These are phyloP conservation scores for Pantherophis vulpinus DNA, from an alignment of 2,797 vertebrate genomes.

Conservation along the genomic window DNA sequence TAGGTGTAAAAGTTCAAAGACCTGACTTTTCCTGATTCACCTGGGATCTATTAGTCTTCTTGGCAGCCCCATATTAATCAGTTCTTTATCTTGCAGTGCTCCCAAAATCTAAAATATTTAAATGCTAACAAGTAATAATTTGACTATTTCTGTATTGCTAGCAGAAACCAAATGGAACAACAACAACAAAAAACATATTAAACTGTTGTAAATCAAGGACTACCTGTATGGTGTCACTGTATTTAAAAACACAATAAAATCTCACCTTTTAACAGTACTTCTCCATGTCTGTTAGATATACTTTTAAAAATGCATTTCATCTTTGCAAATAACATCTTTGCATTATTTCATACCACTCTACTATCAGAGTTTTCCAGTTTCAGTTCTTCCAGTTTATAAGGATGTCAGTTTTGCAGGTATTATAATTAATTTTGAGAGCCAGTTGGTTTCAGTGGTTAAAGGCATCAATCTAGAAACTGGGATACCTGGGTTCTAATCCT, in stretches of 20 bases:
- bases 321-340: neutral
- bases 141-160: neutral
- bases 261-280: neutral
- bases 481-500: neutral
- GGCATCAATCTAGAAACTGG: neutral
- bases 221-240: neutral
- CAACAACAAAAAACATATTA: neutral
- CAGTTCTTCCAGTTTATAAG: neutral
- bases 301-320: neutral
- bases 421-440: neutral
- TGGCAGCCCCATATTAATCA: neutral
- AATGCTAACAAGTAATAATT: neutral
- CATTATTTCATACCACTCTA: neutral
- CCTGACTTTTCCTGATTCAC: neutral
- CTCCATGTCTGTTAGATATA: neutral
- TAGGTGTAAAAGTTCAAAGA: neutral
- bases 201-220: no score
- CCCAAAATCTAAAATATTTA: neutral
- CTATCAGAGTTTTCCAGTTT: neutral
- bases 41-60: neutral
- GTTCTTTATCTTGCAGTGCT: no score
- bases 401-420: neutral
- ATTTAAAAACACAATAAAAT: neutral
- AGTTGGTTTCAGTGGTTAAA: neutral
- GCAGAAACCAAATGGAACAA: neutral